These are phyloP conservation scores for Aplochiton taeniatus DNA, from an alignment of 2,797 vertebrate genomes.

Conservation along the genomic window DNA sequence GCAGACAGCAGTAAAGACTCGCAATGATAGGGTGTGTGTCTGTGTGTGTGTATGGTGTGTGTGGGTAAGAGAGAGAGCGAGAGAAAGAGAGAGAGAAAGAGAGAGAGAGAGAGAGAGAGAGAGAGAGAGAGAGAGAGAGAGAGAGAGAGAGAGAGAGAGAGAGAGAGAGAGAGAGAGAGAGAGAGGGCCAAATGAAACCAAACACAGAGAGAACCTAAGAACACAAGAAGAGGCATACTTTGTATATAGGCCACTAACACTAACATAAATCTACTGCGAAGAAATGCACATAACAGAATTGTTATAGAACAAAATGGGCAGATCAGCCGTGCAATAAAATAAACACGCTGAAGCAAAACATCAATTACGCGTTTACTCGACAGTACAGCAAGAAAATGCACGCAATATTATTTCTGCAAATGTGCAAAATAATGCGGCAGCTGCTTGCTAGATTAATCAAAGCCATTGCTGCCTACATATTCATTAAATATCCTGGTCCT, in stretches of 20 bases:
- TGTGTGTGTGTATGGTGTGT: too few species aligned
- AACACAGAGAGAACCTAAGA: constrained; percentile 3
- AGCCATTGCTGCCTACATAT: background rate
- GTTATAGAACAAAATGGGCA: constrained; percentile 14
- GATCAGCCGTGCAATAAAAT: background rate
- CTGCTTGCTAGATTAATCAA: background rate
- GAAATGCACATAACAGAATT: too few species aligned
- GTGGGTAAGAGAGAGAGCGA: background rate
- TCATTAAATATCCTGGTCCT: constrained; percentile 12
- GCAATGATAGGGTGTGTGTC: too few species aligned
- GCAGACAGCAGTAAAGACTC: too few species aligned
- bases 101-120: background rate
- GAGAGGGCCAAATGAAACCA: background rate
- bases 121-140: constrained; percentile 4
- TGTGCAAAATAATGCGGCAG: constrained; percentile 22
- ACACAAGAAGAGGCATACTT: background rate
- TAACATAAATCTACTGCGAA: too few species aligned
- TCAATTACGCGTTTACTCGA: background rate
- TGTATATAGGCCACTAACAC: too few species aligned
- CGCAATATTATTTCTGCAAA: background rate
- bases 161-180: constrained; percentile 1
- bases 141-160: background rate
- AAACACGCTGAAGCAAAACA: background rate
- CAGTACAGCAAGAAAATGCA: background rate
- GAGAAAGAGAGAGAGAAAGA: constrained; percentile 1